A percentile compares a stretch with the other conserved stretches of the same genome.
Conservation (phyloP, 30 jellyfish, hydroid and myxozoan genomes). For the Catostylus mosaicus region DNA sequence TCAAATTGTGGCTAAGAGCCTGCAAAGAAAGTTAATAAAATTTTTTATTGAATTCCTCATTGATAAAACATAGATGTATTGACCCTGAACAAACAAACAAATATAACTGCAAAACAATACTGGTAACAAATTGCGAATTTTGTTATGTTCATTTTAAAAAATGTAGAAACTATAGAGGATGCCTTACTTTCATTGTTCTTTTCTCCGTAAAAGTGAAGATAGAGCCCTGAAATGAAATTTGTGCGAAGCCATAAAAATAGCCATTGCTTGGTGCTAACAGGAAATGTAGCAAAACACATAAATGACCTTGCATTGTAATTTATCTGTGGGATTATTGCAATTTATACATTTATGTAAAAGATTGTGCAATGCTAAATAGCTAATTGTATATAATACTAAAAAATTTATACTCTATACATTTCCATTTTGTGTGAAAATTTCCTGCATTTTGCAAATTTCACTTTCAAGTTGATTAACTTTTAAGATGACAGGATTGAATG, state of each 20-base stretch:
- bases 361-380: background rate
- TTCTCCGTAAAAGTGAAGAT: slow-evolving; percentile 65
- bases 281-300: background rate
- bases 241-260: background rate
- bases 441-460: background rate
- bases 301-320: background rate
- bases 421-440: background rate
- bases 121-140: background rate
- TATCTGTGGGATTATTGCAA: background rate
- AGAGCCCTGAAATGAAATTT: slow-evolving; percentile 35
- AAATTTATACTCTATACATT: background rate
- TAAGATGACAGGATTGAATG: background rate
- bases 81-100: background rate
- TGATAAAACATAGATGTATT: background rate
- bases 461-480: background rate
- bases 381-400: background rate
- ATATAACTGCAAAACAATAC: background rate
- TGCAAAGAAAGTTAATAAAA: background rate
- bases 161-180: background rate
- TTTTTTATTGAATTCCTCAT: background rate
- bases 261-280: background rate
- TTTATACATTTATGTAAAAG: background rate
- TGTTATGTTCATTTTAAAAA: background rate
- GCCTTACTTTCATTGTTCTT: slow-evolving; percentile 57
- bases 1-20: slow-evolving; percentile 61